phyloP scores from a whole-genome alignment of 1,140 invertebrate species.

The Batillaria attramentaria region DNA sequence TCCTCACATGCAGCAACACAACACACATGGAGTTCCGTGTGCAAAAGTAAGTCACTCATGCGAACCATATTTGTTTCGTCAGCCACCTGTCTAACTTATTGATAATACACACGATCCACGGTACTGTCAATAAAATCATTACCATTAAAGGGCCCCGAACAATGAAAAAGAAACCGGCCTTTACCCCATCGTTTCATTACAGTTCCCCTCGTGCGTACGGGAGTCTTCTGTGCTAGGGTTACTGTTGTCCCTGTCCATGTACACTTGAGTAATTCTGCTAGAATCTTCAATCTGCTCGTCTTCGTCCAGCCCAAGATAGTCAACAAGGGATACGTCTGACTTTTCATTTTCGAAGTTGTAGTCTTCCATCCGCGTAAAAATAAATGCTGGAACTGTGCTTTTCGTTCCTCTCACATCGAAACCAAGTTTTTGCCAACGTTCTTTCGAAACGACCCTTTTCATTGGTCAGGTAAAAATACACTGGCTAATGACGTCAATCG shows the following conservation, averaged over 20 bases:
- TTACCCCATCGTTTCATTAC: no score
- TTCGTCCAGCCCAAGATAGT: slow-evolving; percentile 44
- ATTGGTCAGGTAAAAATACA: no score
- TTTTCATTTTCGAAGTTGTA: slow-evolving; percentile 39
- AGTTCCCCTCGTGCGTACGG: no score
- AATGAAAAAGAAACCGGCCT: neutral
- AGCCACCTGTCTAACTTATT: neutral
- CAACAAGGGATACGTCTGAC: slow-evolving; percentile 25
- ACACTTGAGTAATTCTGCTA: slow-evolving; percentile 52
- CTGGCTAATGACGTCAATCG: no score
- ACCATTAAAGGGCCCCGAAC: no score
- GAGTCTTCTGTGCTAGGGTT: slow-evolving; percentile 13
- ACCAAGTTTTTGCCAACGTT: no score
- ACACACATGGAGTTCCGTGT: slow-evolving; percentile 11
- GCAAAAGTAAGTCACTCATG: neutral
- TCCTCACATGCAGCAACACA: neutral
- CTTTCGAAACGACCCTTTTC: no score
- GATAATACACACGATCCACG: neutral
- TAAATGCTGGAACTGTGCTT: no score
- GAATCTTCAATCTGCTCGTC: slow-evolving; percentile 44
- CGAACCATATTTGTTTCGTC: neutral
- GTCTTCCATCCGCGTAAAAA: slow-evolving; percentile 32
- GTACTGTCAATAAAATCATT: neutral
- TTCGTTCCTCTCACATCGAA: neutral
- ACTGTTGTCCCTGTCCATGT: slow-evolving; percentile 34